Base-by-base conservation (phyloP, 2,888 invertebrate species). In the Bombylius discolor region DNA sequence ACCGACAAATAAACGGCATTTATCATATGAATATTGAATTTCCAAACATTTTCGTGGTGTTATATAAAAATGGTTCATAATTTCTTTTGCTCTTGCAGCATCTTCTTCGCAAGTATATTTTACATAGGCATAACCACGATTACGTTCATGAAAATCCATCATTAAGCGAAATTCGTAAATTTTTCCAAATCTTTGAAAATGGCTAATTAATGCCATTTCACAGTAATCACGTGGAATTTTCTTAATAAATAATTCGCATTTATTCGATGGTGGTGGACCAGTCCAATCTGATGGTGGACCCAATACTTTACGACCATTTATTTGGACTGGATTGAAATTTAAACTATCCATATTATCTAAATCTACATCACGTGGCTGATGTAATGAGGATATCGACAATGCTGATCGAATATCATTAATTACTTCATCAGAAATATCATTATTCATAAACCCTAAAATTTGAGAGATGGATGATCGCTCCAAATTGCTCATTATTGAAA, bases 101-200 rank as follows among this genome's bases (percentile, higher is more conserved):
- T 66, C 67, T 11, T 65, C 63, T 52, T 66, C 66, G 5, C 59
- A 65, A 2, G 66, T 63, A 57, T 67, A 68, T 44, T 64, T 63
- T 5, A 68, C 64, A 51, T 66, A 68, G 0, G 64, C 68, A 54
- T 65, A 69, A 9, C 68, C 68, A 5, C 69, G 63, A 54, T 66
- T 67, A 3, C 58, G 56, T 23, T 67, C 62, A 54, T 63, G 63
- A 53, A 66, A 68, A 49, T 69, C 68, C 57, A 68, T 64, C 11
- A 68, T 66, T 2, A 69, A 56, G 1, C 69, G 65, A 46, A 68
- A 66, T 55, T 68, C 66, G 49, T 68, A 69, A n/a, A 69, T 64
- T 14, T 59, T 57, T 0, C 69, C 69, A 53, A 68, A 68, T 5
- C 66, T 62, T 12, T 64, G 51, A 56, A 69, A 67, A 9, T 65